Evolutionary conservation across 2,888 invertebrate species (phyloP), one percentile per base, ranked within the genome.

Genomic region (Habroteleia sp.): DNA sequence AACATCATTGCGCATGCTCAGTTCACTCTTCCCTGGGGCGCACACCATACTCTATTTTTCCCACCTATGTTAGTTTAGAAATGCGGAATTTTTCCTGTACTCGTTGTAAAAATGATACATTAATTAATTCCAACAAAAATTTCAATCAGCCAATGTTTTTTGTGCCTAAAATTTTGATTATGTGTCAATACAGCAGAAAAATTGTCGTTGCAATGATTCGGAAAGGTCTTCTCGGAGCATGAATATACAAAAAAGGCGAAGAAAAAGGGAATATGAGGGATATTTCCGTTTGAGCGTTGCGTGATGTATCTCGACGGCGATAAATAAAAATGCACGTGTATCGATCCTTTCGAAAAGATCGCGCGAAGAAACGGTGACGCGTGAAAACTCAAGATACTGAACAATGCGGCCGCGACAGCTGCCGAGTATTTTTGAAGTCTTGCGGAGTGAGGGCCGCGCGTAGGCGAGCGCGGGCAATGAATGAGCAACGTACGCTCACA

Each of bases 321-420:
- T 73, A 73, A 66, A 73, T 73, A 65, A 63, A 65, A 66, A 74
- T 65, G 58, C 73, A 73, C 60, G 65, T 65, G 73, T 74, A 74
- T 74, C 73, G 73, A 74, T 60, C 62, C 73, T 44, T 58, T 56
- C 23, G 54, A 56, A 50, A 41, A 50, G 63, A 72, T 62, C 63
- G 63, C 72, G 72, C 72, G 56, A 72, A 60, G 73, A 66, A 60
- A 74, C 62, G 73, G 66, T 66, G 73, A 74, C 66, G 73, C 73
- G 73, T 74, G 66, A 74, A 74, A 66, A 74, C 60, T 74, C 66
- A 74, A 74, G 66, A 66, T 25, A 56, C 35, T 25, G 46, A 63
- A 76, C 73, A 73, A 73, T 76, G 62, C 23, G 17, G 27, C 7
- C 54, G 52, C 54, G 76, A 69, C 76, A 76, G 76, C 76, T 73